Evolutionary conservation across 2,797 vertebrate genomes (phyloP).

Genomic region (Cyprinodon diabolis): DNA sequence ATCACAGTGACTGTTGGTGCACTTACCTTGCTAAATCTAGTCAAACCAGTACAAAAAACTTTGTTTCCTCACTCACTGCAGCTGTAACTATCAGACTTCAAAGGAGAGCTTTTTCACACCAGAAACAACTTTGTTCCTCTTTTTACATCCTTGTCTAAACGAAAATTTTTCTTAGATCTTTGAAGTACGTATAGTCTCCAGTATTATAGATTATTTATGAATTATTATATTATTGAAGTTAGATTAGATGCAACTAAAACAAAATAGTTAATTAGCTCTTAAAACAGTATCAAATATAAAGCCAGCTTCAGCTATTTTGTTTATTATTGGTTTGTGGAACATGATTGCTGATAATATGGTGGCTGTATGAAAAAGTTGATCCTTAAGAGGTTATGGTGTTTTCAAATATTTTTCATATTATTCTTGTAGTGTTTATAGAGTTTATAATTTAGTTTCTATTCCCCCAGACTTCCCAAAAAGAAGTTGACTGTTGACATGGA

Average conservation of each 20-base stretch:
- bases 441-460: neutral
- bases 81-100: neutral
- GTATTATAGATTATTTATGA: too few relatives aligned
- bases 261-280: neutral
- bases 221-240: too few relatives aligned
- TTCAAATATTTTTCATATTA: neutral
- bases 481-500: constrained; percentile 62
- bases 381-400: too few relatives aligned
- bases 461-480: constrained; percentile 79
- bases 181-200: too few relatives aligned
- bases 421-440: neutral
- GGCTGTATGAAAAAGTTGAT: too few relatives aligned
- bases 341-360: too few relatives aligned
- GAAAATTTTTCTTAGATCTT: neutral
- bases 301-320: too few relatives aligned
- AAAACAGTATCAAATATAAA: neutral
- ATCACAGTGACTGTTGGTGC: neutral
- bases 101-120: too few relatives aligned
- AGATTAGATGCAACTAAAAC: neutral
- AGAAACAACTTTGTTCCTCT: too few relatives aligned
- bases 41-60: neutral
- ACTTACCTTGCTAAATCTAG: too few relatives aligned
- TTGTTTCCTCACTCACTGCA: neutral
- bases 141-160: neutral
- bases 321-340: neutral